Evolutionary conservation across 2,888 invertebrate genomes (phyloP), one percentile per base, ranked within the genome.

Genomic region (Ommatoiulus sabulosus): DNA sequence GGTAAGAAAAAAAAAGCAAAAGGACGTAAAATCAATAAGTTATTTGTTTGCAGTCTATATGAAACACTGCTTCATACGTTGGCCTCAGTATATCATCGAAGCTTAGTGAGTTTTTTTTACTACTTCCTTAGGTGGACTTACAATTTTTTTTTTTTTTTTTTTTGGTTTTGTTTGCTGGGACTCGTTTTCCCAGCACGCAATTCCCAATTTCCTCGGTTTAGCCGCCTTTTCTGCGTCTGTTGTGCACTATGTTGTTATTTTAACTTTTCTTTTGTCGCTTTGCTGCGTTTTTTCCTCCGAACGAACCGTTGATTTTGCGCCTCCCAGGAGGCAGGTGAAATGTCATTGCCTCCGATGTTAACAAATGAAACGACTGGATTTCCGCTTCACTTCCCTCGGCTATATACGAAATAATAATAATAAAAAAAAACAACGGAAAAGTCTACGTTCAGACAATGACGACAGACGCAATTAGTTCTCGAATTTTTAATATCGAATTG

Each of bases 161-260:
- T 72, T n/a, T 24, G 6, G 46, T 46, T 52, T 80, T 80, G 80
- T 80, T 80, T 80, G 24, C 35, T 80, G 80, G 80, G 35, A 80
- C 80, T 80, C 80, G 80, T 80, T 80, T 80, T 80, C 80, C 80
- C 80, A 80, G 80, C 80, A 80, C 80, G 80, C 80, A 80, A 80
- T 80, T 80, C 80, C 80, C 80, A 80, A 80, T 80, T 80, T 80
- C 80, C 80, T 80, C 35, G 35, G 80, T 80, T 80, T 80, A 80
- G 80, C 2, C 80, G 80, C 80, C 80, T 80, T 80, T 80, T 80
- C 80, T 80, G 80, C 35, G 80, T 72, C 72, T 72, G 63, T n/a
- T 63, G n/a, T 63, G 63, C 80, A 80, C 24, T 3, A 35, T 80
- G 35, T 20, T 72, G 72, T 80, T 80, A 24, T 80, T 80, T 80